Evolutionary conservation across 2,797 vertebrate genomes (phyloP).

Genomic region (Scyliorhinus canicula): DNA sequence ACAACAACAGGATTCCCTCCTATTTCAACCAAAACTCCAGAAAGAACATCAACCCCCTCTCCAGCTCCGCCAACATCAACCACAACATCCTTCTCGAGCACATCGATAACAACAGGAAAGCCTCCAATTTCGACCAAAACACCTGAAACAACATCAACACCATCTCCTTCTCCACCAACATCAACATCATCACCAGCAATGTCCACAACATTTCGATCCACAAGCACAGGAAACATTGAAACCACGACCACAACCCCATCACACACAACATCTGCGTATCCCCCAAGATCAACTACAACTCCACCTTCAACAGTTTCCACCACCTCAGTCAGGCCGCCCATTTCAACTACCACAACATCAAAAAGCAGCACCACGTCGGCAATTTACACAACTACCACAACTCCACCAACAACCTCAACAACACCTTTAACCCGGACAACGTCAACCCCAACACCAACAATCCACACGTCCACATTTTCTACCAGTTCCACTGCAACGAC

Average conservation of each 20-base stretch:
- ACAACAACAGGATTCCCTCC: too few relatives aligned
- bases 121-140: neutral
- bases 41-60: rapidly evolving
- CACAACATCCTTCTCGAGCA: neutral
- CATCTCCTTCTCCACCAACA: rapidly evolving
- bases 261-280: slow-evolving; percentile 10
- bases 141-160: rapidly evolving
- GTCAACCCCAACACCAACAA: neutral
- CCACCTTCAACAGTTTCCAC: neutral
- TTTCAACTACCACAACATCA: neutral
- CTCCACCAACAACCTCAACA: neutral
- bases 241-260: neutral
- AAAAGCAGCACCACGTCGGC: neutral
- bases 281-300: neutral
- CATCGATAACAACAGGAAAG: too few relatives aligned
- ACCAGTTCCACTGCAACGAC: neutral
- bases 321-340: neutral
- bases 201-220: neutral
- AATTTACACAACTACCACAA: neutral
- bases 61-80: neutral
- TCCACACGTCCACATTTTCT: too few relatives aligned
- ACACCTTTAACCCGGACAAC: neutral
- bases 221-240: neutral
- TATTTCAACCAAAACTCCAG: neutral
- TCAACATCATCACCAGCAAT: slow-evolving; percentile 34